Evolutionary conservation across 2,113 vertebrate genomes (phyloP), one percentile per base, ranked within the genome.

Genomic region (Axis porcinus): DNA sequence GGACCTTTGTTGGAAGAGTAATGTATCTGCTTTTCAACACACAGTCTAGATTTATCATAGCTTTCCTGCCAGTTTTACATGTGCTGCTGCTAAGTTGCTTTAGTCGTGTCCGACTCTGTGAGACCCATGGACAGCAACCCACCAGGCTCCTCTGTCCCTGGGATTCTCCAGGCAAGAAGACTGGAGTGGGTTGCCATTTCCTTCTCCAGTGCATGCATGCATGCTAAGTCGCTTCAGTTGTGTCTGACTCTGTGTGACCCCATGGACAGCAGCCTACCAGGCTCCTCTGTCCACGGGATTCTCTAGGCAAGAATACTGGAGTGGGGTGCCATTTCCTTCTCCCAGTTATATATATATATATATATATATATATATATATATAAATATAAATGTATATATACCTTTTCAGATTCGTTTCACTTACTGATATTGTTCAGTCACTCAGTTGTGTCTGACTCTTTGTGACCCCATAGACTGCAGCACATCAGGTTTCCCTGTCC

Each of bases 31-130:
- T 70, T 70, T 70, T 36, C 4, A 70, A 70, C 2, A 2, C 64
- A 70, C n/a, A 40, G 19, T 23, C 19, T 70, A 70, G n/a, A 70
- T 23, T 70, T 23, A 40, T 70, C n/a, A 70, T 23, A 70, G 19
- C n/a, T 70, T 70, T 70, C 67, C 67, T 70, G 67, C n/a, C 67
- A 40, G 67, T 70, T 70, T 70, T 40, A 40, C 21, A 70, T 40
- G 67, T 21, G 67, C 21, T 70, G 67, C n/a, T 40, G n/a, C 67
- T 40, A 70, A 40, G n/a, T 40, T 23, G n/a, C 19, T 40, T 40
- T 36, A 70, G 67, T 40, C 0, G 2, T 70, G 19, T 70, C 19
- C 0, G 0, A 40, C n/a, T 23, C n/a, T 70, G 19, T 36, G 67
- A 0, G 1, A 70, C n/a, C n/a, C 67, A 12, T 70, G n/a, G 67